Evolutionary conservation across 2,113 vertebrate genomes (phyloP), one percentile per base, ranked within the genome.

Genomic region (Coryphaenoides rupestris): DNA sequence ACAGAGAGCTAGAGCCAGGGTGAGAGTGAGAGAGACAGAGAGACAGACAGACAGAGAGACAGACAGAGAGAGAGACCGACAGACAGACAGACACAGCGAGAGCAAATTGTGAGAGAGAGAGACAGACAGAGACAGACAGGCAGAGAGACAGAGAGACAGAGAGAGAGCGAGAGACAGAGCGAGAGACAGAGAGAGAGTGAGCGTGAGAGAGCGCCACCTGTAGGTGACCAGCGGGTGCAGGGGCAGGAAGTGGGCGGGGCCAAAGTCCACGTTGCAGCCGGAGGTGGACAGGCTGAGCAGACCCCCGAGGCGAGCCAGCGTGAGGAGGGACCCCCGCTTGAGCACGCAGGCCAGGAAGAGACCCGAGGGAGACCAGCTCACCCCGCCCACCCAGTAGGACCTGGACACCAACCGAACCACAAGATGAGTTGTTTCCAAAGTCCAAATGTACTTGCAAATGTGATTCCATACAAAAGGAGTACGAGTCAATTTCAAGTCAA

Each of bases 321-420:
- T 88, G 19, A 98, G 73, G 70, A 99, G 85, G 47, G 93, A 94
- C 52, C 97, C 96, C 82, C 95, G 91, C 82, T 97, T 98, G 63
- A 99, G 89, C 70, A 99, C 82, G 77, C 96, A 98, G 60, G 94
- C 92, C 75, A 98, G 86, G 76, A 95, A 95, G 64, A 98, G 93
- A 40, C 91, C 90, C 54, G 89, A 89, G 2, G 91, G 77, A 9
- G 92, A 94, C 97, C 97, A 99, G 69, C 91, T 93, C 84, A 94
- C 85, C 76, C 91, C 92, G 0, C 90, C 89, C 56, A 98, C 92
- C 97, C 97, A 99, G 74, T 98, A 98, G 1, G 96, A 98, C 75
- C 97, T 99, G 79, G 14, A 10, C 1, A 40, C 33, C 4, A n/a
- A 40, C 13, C 9, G 10, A 33, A 9, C 28, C 5, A 4, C 33